phyloP scores from a whole-genome alignment of 1,140 invertebrate genomes.

The Teleopsis dalmanni region DNA sequence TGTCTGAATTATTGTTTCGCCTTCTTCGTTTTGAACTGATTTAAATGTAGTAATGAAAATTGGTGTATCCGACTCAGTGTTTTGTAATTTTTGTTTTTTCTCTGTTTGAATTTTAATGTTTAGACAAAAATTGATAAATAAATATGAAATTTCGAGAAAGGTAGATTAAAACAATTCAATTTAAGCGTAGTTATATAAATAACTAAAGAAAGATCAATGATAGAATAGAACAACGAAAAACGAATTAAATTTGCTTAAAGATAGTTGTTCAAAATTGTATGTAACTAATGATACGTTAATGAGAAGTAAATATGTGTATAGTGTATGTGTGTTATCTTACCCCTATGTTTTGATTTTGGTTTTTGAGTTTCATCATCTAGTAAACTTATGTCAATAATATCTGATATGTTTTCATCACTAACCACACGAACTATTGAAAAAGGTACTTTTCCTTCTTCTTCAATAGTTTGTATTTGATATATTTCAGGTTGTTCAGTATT shows the following conservation, averaged over 20 bases:
- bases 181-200: neutral
- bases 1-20: conserved; percentile 34
- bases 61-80: conserved; percentile 31
- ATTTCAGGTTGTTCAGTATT: conserved; percentile 33
- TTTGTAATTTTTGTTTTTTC: conserved; percentile 30
- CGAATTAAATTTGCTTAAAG: neutral
- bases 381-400: conserved; percentile 41
- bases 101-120: conserved; percentile 12
- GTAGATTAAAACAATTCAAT: neutral
- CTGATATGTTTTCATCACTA: conserved; percentile 38
- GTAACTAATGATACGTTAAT: neutral
- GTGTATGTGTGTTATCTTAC: conserved; percentile 29
- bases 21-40: conserved; percentile 38
- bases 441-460: conserved; percentile 44
- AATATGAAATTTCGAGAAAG: conserved; percentile 16
- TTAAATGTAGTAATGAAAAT: conserved; percentile 42
- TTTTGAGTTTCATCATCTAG: conserved; percentile 33
- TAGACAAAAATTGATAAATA: no score
- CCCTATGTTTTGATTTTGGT: conserved; percentile 38
- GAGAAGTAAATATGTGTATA: neutral
- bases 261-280: neutral
- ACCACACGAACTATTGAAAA: conserved; percentile 37
- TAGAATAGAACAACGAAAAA: conserved; percentile 1
- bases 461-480: conserved; percentile 43
- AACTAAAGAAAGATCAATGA: neutral